Evolutionary conservation across 2,888 invertebrate species (phyloP).

Genomic region (Tachina lurida): DNA sequence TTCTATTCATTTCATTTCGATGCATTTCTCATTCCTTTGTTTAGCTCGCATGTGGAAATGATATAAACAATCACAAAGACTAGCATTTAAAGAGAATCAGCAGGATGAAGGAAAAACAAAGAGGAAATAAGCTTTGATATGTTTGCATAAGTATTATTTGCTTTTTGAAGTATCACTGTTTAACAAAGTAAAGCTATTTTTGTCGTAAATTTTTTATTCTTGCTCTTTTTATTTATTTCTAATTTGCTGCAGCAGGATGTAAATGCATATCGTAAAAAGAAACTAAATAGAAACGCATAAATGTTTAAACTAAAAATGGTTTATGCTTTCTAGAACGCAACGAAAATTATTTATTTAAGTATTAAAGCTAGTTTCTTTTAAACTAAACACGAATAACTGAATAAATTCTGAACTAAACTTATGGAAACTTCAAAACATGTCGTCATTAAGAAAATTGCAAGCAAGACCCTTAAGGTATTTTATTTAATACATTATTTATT

Average conservation of each 20-base stretch:
- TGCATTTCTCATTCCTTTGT: conserved; percentile 31
- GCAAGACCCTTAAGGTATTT: too few species aligned
- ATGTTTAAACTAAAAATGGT: neutral
- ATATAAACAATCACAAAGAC: conserved; percentile 29
- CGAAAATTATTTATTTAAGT: too few species aligned
- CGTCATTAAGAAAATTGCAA: too few species aligned
- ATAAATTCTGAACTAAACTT: too few species aligned
- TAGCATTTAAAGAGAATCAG: neutral
- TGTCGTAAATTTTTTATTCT: conserved; percentile 14
- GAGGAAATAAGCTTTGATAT: conserved; percentile 57
- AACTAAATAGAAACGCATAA: conserved; percentile 16
- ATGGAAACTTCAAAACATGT: too few species aligned
- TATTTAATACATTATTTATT: too few species aligned
- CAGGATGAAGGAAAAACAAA: neutral
- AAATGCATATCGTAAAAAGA: conserved; percentile 13
- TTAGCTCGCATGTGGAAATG: conserved; percentile 40
- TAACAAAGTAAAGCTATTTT: conserved; percentile 59
- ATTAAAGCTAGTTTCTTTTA: too few species aligned
- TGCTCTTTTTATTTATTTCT: neutral
- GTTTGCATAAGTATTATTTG: conserved; percentile 46
- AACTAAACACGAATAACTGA: too few species aligned
- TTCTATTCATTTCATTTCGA: conserved; percentile 30
- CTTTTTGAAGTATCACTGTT: conserved; percentile 49
- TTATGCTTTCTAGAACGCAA: too few species aligned
- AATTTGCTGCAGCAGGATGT: neutral